Percentiles rank a stretch among this genome's conserved stretches.
Evolutionary conservation across 2,113 vertebrate species (phyloP).

Genomic region (Elanus axillaris): DNA sequence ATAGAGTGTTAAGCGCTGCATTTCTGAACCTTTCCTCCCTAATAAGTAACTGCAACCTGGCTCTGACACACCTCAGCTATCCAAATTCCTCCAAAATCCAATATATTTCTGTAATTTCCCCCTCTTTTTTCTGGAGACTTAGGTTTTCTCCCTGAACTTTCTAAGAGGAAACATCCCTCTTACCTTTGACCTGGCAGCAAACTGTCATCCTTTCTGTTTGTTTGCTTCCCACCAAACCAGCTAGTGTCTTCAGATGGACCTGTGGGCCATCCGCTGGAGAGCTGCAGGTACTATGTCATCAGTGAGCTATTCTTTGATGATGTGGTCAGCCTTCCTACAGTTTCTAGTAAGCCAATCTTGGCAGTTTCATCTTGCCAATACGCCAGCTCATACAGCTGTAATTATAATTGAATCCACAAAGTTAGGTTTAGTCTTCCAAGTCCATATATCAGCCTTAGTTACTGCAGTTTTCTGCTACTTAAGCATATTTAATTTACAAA

Average conservation of each 20-base stretch:
- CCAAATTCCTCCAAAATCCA: constrained; percentile 22
- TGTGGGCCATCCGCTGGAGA: neutral
- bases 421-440: constrained; percentile 55
- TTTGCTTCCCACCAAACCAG: neutral
- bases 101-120: constrained; percentile 57
- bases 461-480: constrained; percentile 61
- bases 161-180: constrained; percentile 35
- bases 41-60: constrained; percentile 2
- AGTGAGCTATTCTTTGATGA: constrained; percentile 48
- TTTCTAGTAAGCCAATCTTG: constrained; percentile 51
- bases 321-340: constrained; percentile 35
- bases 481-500: constrained; percentile 61
- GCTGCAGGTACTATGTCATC: constrained; percentile 35
- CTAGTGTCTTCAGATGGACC: neutral
- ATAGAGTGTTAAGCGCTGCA: constrained; percentile 5
- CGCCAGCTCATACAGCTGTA: constrained; percentile 64
- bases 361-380: constrained; percentile 45
- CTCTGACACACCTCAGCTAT: constrained; percentile 14
- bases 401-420: constrained; percentile 71
- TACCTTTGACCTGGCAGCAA: constrained; percentile 22
- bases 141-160: constrained; percentile 5
- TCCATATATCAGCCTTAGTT: constrained; percentile 55
- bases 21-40: constrained; percentile 28
- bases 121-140: constrained; percentile 23
- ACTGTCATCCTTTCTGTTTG: neutral